Conservation (phyloP, 2,797 vertebrate species). For the Zenarchopterus dispar region DNA sequence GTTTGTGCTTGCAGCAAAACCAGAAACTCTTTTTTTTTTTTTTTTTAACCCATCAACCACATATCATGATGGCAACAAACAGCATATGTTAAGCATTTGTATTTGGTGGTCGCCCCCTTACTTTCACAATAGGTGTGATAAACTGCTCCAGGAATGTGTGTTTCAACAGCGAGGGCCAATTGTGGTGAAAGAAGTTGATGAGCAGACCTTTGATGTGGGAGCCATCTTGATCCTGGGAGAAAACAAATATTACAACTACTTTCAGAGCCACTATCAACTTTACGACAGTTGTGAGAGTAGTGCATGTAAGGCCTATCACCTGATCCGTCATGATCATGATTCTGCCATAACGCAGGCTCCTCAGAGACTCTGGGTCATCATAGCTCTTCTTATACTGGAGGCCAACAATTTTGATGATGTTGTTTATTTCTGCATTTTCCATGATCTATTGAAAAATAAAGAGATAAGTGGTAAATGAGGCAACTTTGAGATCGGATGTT, state of each 20-base stretch:
- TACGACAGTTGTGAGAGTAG: accelerated
- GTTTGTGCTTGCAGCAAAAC: slow-evolving; percentile 97
- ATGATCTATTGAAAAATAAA: slow-evolving; percentile 85
- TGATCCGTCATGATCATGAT: slow-evolving; percentile 99
- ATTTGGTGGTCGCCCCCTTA: slow-evolving; percentile 48
- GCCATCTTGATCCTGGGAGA: slow-evolving; percentile 93
- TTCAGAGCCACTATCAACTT: neutral
- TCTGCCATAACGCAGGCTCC: slow-evolving; percentile 92
- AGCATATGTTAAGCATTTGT: too few relatives aligned
- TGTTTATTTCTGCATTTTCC: slow-evolving; percentile 98
- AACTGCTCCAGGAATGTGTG: slow-evolving; percentile 98
- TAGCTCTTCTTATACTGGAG: slow-evolving; percentile 97
- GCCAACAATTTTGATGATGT: slow-evolving; percentile 97
- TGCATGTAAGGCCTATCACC: slow-evolving; percentile 73
- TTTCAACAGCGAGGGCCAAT: slow-evolving; percentile 95
- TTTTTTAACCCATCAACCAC: accelerated
- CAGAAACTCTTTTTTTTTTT: slow-evolving; percentile 80
- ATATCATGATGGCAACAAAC: neutral
- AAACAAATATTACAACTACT: neutral
- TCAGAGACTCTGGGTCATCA: slow-evolving; percentile 92
- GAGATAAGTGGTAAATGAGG: neutral
- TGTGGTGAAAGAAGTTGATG: slow-evolving; percentile 99
- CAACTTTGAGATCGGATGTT: too few relatives aligned
- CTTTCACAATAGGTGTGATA: slow-evolving; percentile 98
- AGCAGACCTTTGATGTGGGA: slow-evolving; percentile 98